Evolutionary conservation across 2,797 vertebrate species (phyloP).

Genomic region (Percopsis omiscomaycus): DNA sequence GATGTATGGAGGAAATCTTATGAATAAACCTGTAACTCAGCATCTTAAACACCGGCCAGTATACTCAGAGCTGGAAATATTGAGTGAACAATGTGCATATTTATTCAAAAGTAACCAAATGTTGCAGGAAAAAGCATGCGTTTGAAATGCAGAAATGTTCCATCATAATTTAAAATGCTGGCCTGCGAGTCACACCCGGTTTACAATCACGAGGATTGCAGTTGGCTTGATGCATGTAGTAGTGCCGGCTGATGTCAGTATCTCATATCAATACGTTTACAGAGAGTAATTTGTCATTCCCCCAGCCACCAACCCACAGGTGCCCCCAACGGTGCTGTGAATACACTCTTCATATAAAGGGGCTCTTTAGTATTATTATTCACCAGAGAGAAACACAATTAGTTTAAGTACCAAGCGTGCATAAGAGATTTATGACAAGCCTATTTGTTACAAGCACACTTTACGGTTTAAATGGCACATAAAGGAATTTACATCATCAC

Average conservation of each 20-base stretch:
- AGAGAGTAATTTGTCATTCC: slow-evolving; percentile 47
- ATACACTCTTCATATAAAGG: slow-evolving; percentile 29
- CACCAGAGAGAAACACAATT: slow-evolving; percentile 34
- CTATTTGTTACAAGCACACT: slow-evolving; percentile 25
- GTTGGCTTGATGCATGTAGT: slow-evolving; percentile 48
- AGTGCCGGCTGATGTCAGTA: slow-evolving; percentile 42
- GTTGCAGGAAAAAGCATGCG: slow-evolving; percentile 27
- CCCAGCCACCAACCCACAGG: slow-evolving; percentile 15
- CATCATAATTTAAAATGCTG: slow-evolving; percentile 31
- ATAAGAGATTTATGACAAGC: slow-evolving; percentile 16
- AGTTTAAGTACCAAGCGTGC: slow-evolving; percentile 21
- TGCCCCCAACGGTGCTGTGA: slow-evolving; percentile 34
- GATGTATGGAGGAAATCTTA: slow-evolving; percentile 25
- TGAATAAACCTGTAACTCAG: slow-evolving; percentile 29
- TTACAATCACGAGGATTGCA: slow-evolving; percentile 36
- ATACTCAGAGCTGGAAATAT: slow-evolving; percentile 7
- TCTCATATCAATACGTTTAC: slow-evolving; percentile 46
- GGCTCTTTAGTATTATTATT: slow-evolving; percentile 19
- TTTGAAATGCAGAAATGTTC: slow-evolving; percentile 47
- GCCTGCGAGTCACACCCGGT: slow-evolving; percentile 53
- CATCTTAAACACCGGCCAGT: slow-evolving; percentile 22
- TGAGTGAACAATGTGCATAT: slow-evolving; percentile 25
- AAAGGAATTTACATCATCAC: slow-evolving; percentile 45
- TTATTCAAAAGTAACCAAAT: slow-evolving; percentile 42
- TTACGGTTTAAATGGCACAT: slow-evolving; percentile 53